A percentile compares a stretch with the other conserved stretches of the same genome.
These are phyloP conservation scores for Bergia puertoricense DNA, from an alignment of 92 coral and sea anemone species.

Conservation along the genomic window DNA sequence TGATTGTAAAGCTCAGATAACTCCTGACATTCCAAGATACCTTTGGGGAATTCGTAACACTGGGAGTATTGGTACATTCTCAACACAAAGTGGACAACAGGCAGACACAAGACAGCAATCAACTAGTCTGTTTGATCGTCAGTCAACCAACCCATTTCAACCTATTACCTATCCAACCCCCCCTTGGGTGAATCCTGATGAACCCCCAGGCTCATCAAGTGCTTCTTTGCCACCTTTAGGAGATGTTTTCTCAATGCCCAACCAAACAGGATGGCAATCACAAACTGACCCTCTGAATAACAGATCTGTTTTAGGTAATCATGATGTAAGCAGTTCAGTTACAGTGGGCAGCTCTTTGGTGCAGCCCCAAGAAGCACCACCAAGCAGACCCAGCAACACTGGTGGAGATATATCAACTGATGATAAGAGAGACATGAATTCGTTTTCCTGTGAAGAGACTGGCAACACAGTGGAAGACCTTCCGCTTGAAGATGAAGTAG, in stretches of 20 bases:
- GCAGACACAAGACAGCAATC: neutral
- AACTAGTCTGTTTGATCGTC: neutral
- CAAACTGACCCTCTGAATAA: neutral
- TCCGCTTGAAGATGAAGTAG: neutral
- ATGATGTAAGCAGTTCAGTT: neutral
- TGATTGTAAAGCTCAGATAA: neutral
- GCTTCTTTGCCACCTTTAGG: neutral
- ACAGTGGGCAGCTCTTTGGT: neutral
- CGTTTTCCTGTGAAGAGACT: slow-evolving; percentile 1
- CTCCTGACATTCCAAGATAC: neutral
- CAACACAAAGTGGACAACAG: neutral
- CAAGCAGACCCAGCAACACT: neutral
- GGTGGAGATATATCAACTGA: neutral
- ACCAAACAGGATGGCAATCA: neutral
- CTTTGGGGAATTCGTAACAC: neutral
- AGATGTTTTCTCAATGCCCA: neutral
- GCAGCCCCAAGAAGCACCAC: neutral
- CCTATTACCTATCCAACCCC: neutral
- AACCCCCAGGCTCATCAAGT: neutral
- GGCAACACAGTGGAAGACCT: neutral
- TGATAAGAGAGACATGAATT: neutral
- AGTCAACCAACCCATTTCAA: neutral
- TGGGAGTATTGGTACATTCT: neutral
- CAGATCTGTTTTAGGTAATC: neutral
- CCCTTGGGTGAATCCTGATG: neutral